Base-by-base conservation (phyloP, 2,113 vertebrate genomes). In the Vulpes vulpes region DNA sequence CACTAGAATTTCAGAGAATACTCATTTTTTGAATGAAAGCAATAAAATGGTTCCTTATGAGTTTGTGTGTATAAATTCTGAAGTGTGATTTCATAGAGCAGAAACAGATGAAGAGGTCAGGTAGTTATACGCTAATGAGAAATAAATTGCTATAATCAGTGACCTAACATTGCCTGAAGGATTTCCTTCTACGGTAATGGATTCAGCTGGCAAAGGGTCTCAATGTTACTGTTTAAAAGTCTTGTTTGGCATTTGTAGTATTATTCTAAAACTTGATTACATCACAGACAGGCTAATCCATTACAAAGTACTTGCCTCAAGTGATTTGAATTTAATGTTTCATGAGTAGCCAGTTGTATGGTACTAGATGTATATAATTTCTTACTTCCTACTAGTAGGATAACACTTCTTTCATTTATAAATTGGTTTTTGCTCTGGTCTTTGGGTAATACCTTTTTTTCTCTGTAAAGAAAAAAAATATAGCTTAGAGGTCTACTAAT, bases 121-220 rank as follows among this genome's bases (percentile, higher is more conserved):
- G 91, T 89, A 98, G 96, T 98, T 97, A 98, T 95, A 98, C 85
- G 90, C 93, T 98, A 98, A 98, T 95, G 95, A 98, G 98, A 98
- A 98, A 69, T 93, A 98, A 98, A 98, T 97, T 97, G 81, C 98
- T 98, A 94, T 97, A 95, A 82, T 96, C 96, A 97, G 86, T 96
- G 97, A 94, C 96, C 94, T 97, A 79, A 94, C 91, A 97, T 97
- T 98, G 97, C 96, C 97, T 96, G 92, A 93, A 98, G 89, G 92
- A 79, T 96, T 98, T 98, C 94, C 97, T 51, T 97, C 90, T 96
- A 67, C 53, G 74, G 60, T 97, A 97, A 98, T 91, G 96, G 97
- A 97, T 96, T 98, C 79, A 97, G 64, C 69, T 71, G 94, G 97
- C 78, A 82, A 79, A 97, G 51, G 23, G 93, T 96, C 59, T 94